Percentiles rank a stretch among this genome's conserved stretches.
Conservation (phyloP, 2,888 invertebrate genomes). For the Empis stercorea region DNA sequence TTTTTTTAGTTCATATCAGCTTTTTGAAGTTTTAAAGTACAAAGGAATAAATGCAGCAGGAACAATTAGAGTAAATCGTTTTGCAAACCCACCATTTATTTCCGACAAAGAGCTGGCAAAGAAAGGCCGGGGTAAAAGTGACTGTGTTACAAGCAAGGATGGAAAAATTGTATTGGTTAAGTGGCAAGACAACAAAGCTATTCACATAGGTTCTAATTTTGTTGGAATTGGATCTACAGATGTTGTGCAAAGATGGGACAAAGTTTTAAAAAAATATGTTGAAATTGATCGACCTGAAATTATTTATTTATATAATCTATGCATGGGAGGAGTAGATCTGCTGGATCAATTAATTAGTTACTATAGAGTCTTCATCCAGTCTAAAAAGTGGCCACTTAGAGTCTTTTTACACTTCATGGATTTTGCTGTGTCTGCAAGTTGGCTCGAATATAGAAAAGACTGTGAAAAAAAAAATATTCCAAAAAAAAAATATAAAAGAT, state of each 20-base stretch:
- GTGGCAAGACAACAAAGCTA: conserved; percentile 17
- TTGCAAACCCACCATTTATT: conserved; percentile 15
- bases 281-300: conserved; percentile 16
- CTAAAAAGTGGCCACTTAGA: conserved; percentile 14
- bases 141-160: conserved; percentile 11
- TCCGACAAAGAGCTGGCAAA: neutral
- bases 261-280: conserved; percentile 12
- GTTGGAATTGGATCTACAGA: conserved; percentile 6
- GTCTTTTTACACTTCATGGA: conserved; percentile 15
- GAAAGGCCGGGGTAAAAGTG: conserved; percentile 4
- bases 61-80: conserved; percentile 14
- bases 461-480: conserved; percentile 1
- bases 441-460: conserved; percentile 10
- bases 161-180: conserved; percentile 11
- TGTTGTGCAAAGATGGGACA: conserved; percentile 15
- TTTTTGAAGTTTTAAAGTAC: conserved; percentile 13
- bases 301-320: conserved; percentile 15
- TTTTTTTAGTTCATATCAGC: conserved; percentile 12
- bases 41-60: conserved; percentile 10
- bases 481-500: neutral
- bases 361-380: conserved; percentile 18
- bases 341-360: conserved; percentile 17
- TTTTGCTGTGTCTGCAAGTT: conserved; percentile 11
- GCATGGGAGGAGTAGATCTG: conserved; percentile 25
- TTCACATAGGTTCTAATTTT: too few relatives aligned